These are phyloP conservation scores for Aphidius gifuensis DNA, from an alignment of 1,140 invertebrate species.

Conservation along the genomic window DNA sequence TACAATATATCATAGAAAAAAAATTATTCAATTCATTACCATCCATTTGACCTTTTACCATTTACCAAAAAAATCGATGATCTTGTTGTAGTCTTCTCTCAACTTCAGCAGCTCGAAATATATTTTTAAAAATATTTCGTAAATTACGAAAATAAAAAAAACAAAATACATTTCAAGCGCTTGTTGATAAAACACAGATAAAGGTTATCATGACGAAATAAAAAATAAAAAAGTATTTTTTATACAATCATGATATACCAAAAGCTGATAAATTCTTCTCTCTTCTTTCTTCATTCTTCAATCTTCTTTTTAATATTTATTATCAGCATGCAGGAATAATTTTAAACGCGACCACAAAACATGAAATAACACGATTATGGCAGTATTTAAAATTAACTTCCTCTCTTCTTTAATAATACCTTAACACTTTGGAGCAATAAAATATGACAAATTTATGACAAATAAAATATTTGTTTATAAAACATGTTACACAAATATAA, in stretches of 20 bases:
- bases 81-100: too few species aligned
- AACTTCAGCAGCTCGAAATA: too few species aligned
- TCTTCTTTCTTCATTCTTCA: constrained; percentile 23
- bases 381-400: constrained; percentile 4
- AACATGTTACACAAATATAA: constrained; percentile 5
- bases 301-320: constrained; percentile 1
- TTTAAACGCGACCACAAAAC: too few species aligned
- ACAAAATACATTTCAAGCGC: too few species aligned
- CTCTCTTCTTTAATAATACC: constrained; percentile 31
- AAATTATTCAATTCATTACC: neutral
- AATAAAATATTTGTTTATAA: neutral
- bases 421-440: constrained; percentile 47
- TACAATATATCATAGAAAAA: constrained; percentile 11
- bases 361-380: too few species aligned
- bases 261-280: constrained; percentile 12
- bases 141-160: too few species aligned
- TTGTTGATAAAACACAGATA: too few species aligned
- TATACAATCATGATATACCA: neutral
- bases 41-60: constrained; percentile 5
- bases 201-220: too few species aligned
- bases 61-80: neutral
- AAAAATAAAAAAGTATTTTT: neutral
- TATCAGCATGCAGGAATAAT: too few species aligned
- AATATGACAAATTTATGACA: constrained; percentile 30
- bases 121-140: too few species aligned